A percentile compares a stretch with the other conserved stretches of the same genome.
phyloP scores from a whole-genome alignment of 2,797 vertebrate species.

The Takifugu ocellatus region DNA sequence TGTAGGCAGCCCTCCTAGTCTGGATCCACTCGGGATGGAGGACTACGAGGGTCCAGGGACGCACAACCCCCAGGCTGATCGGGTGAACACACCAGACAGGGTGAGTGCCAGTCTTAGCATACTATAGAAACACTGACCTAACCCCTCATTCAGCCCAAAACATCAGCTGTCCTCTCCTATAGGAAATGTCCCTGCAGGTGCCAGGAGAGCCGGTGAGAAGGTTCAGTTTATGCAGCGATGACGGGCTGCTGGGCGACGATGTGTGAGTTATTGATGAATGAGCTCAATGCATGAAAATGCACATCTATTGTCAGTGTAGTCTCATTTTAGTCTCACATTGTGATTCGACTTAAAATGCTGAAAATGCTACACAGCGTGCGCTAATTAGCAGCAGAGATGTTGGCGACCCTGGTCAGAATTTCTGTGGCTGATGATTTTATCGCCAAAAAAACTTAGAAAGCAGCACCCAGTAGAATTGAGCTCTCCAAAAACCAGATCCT shows the following conservation, averaged over 20 bases:
- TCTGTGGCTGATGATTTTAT: no score
- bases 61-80: constrained; percentile 23
- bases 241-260: constrained; percentile 70
- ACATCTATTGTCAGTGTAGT: no score
- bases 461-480: no score
- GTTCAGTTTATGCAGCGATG: constrained; percentile 72
- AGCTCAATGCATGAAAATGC: no score
- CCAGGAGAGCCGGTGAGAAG: constrained; percentile 26
- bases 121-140: background rate
- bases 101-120: constrained; percentile 30
- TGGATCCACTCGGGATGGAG: constrained; percentile 41
- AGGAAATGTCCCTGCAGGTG: constrained; percentile 66
- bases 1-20: constrained; percentile 15
- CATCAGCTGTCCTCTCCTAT: constrained; percentile 33
- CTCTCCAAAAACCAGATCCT: no score
- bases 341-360: no score
- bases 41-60: constrained; percentile 64
- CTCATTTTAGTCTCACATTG: background rate
- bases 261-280: constrained; percentile 56
- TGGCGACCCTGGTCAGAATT: no score
- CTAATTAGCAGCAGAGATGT: no score
- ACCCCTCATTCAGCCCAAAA: constrained; percentile 19
- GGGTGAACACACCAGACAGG: constrained; percentile 49
- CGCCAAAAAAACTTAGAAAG: no score
- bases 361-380: no score